These are phyloP conservation scores for Stictocephala bisonia DNA, from an alignment of 2,888 invertebrate species.

Conservation along the genomic window DNA sequence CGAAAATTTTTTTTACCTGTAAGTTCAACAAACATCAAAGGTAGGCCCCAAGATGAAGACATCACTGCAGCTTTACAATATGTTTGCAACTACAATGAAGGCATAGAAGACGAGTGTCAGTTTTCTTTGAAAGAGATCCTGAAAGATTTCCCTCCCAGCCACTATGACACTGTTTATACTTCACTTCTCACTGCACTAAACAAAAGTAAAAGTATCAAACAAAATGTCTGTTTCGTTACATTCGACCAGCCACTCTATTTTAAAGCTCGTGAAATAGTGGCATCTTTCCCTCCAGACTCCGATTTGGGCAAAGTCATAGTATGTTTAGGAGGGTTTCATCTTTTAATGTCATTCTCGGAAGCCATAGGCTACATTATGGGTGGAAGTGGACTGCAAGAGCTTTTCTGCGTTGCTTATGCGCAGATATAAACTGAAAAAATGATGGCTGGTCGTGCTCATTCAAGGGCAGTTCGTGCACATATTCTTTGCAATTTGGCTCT, in stretches of 20 bases:
- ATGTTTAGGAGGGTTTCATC: constrained; percentile 61
- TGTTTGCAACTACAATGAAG: too few species aligned
- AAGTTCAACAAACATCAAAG: too few species aligned
- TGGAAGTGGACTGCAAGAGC: constrained; percentile 63
- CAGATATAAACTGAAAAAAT: constrained; percentile 59
- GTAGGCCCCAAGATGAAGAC: too few species aligned
- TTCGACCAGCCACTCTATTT: constrained; percentile 62
- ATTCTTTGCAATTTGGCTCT: too few species aligned
- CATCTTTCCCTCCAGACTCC: constrained; percentile 51
- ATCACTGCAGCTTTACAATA: too few species aligned
- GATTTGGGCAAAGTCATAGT: constrained; percentile 51
- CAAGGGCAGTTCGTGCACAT: constrained; percentile 59
- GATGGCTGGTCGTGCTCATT: constrained; percentile 60
- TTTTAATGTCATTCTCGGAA: constrained; percentile 62
- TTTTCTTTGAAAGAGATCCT: too few species aligned
- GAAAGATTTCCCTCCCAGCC: constrained; percentile 61
- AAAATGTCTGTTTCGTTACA: constrained; percentile 58
- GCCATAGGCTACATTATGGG: constrained; percentile 62
- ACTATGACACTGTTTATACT: constrained; percentile 61
- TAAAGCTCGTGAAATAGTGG: constrained; percentile 61
- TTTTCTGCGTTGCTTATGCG: constrained; percentile 59
- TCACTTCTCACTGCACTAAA: constrained; percentile 57
- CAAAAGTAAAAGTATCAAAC: constrained; percentile 50
- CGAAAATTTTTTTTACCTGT: too few species aligned
- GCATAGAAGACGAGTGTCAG: too few species aligned